These are phyloP conservation scores for Subanguina moxae DNA, from an alignment of 1,140 invertebrate species.

Conservation along the genomic window DNA sequence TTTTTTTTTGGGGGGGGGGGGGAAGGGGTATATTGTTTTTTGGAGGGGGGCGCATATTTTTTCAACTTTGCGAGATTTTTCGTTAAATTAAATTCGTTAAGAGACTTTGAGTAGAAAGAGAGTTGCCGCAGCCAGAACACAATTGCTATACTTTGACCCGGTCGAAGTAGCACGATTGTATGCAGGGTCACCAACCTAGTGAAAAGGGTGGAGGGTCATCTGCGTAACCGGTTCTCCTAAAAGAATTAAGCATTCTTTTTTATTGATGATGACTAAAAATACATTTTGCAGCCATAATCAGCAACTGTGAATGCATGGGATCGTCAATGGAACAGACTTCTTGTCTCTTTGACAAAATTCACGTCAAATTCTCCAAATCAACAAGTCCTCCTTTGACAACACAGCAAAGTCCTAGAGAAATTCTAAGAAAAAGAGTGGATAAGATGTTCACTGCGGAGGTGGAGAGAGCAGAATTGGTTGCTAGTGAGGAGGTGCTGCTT, in stretches of 20 bases:
- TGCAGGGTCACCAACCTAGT: too few relatives aligned
- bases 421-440: neutral
- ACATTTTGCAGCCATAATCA: constrained; percentile 24
- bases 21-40: too few relatives aligned
- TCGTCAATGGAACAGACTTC: constrained; percentile 21
- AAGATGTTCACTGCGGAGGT: neutral
- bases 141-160: too few relatives aligned
- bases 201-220: too few relatives aligned
- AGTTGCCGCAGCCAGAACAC: too few relatives aligned
- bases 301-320: constrained; percentile 34
- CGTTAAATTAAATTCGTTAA: too few relatives aligned
- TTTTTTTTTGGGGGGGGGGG: neutral
- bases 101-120: too few relatives aligned
- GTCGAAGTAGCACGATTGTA: too few relatives aligned
- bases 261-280: neutral
- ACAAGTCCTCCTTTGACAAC: neutral
- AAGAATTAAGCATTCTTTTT: too few relatives aligned
- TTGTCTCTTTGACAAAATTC: constrained; percentile 11
- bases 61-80: too few relatives aligned
- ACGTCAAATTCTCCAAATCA: constrained; percentile 3
- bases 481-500: neutral
- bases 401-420: constrained; percentile 5
- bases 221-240: too few relatives aligned
- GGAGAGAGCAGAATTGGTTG: neutral
- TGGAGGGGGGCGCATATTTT: too few relatives aligned